These are phyloP conservation scores for Macquaria ambigua DNA, from an alignment of 2,113 vertebrate genomes.

Conservation along the genomic window DNA sequence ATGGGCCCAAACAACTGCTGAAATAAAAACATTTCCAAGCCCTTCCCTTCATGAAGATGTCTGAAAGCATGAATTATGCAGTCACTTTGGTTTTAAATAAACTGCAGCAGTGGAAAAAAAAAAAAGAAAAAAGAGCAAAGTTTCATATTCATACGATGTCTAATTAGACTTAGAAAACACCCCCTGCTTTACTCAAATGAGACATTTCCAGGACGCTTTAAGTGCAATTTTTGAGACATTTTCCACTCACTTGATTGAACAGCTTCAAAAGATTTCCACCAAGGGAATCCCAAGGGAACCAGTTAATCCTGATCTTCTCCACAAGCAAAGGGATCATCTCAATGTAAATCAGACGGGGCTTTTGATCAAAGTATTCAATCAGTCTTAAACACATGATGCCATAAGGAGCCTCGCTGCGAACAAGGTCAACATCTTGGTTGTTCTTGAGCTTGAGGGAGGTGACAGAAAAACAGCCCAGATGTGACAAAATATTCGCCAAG, in stretches of 20 bases:
- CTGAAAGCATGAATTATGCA: constrained; percentile 31
- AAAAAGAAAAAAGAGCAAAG: not conserved
- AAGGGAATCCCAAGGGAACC: constrained; percentile 74
- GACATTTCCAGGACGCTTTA: constrained; percentile 63
- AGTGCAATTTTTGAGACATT: constrained; percentile 69
- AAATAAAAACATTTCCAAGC: constrained; percentile 7
- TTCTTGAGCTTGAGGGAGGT: constrained; percentile 11
- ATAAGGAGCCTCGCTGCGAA: constrained; percentile 47
- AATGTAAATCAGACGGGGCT: constrained; percentile 82
- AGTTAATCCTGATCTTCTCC: constrained; percentile 84
- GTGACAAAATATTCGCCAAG: constrained; percentile 2
- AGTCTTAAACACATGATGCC: constrained; percentile 68
- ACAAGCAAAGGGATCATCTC: constrained; percentile 83
- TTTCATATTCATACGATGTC: not conserved
- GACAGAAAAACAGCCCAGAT: not conserved
- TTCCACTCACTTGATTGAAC: constrained; percentile 77
- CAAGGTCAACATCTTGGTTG: constrained; percentile 56
- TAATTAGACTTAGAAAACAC: constrained; percentile 46
- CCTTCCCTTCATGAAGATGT: constrained; percentile 17
- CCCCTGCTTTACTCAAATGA: constrained; percentile 33
- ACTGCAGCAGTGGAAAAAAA: not conserved
- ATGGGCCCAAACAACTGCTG: constrained; percentile 50
- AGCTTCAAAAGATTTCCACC: constrained; percentile 80
- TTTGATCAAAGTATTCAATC: constrained; percentile 84
- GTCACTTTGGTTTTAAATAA: constrained; percentile 28